phyloP scores from a whole-genome alignment of 2,113 vertebrate species.

The Pluvianellus socialis region DNA sequence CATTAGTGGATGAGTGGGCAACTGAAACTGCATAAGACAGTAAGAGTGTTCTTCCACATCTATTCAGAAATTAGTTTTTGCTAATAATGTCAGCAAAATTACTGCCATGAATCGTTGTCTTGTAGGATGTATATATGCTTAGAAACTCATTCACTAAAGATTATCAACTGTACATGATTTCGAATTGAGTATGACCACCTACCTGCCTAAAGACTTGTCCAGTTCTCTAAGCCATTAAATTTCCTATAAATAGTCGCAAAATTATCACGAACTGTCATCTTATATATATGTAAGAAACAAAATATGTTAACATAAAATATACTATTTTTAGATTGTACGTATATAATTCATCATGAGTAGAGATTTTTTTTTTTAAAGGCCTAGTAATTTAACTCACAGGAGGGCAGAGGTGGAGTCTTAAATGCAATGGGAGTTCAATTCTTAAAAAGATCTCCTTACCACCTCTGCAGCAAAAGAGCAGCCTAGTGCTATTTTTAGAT shows the following conservation, averaged over 20 bases:
- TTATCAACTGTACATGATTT: not conserved
- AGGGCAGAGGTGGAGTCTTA: not conserved
- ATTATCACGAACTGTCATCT: not conserved
- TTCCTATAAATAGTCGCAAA: not conserved
- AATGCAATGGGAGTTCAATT: not conserved
- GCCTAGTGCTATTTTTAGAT: not conserved
- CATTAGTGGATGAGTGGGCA: not conserved
- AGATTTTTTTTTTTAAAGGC: not conserved
- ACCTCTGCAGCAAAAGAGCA: not conserved
- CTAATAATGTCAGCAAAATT: not conserved
- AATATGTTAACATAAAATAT: not conserved
- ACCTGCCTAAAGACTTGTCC: not conserved
- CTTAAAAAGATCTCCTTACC: not conserved
- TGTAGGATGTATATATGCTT: not conserved
- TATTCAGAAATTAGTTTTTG: not conserved
- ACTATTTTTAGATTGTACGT: not conserved
- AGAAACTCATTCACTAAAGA: not conserved
- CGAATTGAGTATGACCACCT: not conserved
- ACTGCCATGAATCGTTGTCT: not conserved
- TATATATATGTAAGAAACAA: not conserved
- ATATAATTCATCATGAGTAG: not conserved
- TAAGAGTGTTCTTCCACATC: not conserved
- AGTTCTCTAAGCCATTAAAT: not conserved
- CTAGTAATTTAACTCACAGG: not conserved
- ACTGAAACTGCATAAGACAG: not conserved